Percentiles rank a stretch among this genome's conserved stretches.
phyloP scores from a whole-genome alignment of 2,888 invertebrate species.

The Onthophagus sagittarius region DNA sequence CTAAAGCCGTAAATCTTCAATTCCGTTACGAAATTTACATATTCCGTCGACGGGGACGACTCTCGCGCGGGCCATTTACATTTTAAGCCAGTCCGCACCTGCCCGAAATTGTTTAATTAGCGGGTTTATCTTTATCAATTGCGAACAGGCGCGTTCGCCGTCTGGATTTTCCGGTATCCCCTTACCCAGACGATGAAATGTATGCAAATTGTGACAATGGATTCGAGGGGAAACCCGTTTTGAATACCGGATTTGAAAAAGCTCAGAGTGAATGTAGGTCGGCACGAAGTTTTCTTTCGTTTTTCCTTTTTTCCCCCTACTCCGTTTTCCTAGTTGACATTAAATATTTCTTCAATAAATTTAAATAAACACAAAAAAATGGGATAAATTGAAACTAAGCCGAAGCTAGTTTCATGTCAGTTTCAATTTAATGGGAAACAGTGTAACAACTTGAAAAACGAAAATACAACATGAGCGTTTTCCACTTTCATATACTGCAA shows the following conservation, averaged over 20 bases:
- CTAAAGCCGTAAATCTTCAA: constrained; percentile 3
- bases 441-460: background rate
- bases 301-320: background rate
- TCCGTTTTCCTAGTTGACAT: too few relatives aligned
- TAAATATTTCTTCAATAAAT: too few relatives aligned
- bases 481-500: background rate
- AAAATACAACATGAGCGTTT: background rate
- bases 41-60: background rate
- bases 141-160: background rate
- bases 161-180: background rate
- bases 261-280: background rate
- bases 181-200: background rate
- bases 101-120: constrained; percentile 13
- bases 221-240: background rate
- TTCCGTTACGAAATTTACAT: background rate
- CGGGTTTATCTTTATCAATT: constrained; percentile 14
- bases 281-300: background rate
- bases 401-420: too few relatives aligned
- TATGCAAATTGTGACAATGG: background rate
- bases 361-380: too few relatives aligned
- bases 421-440: background rate
- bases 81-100: constrained; percentile 12
- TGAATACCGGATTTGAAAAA: background rate
- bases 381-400: too few relatives aligned
- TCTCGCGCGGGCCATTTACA: background rate